These are phyloP conservation scores for Datnioides undecimradiatus DNA, from an alignment of 2,113 vertebrate genomes.

Conservation along the genomic window DNA sequence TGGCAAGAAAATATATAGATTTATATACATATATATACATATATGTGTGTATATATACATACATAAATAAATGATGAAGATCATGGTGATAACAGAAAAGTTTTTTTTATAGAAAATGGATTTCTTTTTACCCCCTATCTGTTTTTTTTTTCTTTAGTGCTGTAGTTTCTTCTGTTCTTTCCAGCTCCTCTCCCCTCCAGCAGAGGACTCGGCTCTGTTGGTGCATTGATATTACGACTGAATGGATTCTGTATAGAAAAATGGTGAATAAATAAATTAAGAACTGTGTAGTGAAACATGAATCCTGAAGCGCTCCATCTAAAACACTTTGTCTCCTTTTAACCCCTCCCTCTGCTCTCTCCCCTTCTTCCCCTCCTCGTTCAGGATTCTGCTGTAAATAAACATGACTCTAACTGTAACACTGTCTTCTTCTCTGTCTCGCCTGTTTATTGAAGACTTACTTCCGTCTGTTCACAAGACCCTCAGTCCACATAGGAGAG, in stretches of 20 bases:
- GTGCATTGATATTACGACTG: conserved; percentile 74
- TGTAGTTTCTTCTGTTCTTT: conserved; percentile 62
- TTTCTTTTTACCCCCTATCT: conserved; percentile 71
- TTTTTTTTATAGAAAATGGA: conserved; percentile 68
- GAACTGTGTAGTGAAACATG: conserved; percentile 85
- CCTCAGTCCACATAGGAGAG: too few species aligned
- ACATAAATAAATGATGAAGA: conserved; percentile 70
- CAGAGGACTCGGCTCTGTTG: conserved; percentile 72
- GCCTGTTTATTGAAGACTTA: too few species aligned
- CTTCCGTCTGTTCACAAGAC: not conserved
- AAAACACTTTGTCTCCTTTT: conserved; percentile 78
- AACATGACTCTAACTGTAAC: conserved; percentile 88
- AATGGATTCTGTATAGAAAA: conserved; percentile 86
- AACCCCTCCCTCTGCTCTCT: conserved; percentile 47
- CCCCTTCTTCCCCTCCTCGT: conserved; percentile 54
- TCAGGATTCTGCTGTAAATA: conserved; percentile 89
- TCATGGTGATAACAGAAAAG: conserved; percentile 68
- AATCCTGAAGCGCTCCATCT: conserved; percentile 81
- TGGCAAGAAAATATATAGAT: conserved; percentile 73
- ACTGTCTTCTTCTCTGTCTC: conserved; percentile 20
- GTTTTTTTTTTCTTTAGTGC: conserved; percentile 56
- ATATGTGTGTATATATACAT: conserved; percentile 36
- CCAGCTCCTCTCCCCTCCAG: conserved; percentile 65
- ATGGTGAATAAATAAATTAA: conserved; percentile 85
- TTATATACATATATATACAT: conserved; percentile 62